Conservation (phyloP, 2,113 vertebrate genomes). For the Salvelinus namaycush region DNA sequence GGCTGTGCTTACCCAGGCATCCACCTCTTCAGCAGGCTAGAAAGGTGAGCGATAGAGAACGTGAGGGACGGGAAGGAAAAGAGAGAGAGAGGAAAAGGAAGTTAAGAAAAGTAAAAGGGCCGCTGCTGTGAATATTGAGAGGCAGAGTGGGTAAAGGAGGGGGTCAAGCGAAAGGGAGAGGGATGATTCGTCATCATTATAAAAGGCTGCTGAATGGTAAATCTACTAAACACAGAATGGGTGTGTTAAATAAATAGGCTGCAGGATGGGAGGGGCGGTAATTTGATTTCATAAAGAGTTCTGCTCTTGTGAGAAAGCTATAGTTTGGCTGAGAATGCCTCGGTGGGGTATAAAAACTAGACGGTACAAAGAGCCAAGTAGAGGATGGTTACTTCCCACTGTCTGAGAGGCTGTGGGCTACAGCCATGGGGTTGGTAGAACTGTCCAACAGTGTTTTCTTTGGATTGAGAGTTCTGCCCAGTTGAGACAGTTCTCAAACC, state of each 20-base stretch:
- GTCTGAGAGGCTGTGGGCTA: background rate
- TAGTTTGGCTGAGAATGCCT: too few species aligned
- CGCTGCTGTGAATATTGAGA: background rate
- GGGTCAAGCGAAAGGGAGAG: slow-evolving; percentile 1
- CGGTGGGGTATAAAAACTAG: too few species aligned
- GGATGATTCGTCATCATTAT: slow-evolving; percentile 64
- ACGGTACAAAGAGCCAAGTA: background rate
- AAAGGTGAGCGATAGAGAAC: slow-evolving; percentile 26
- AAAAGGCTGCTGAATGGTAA: slow-evolving; percentile 57
- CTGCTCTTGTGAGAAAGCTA: background rate
- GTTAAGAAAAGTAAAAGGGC: slow-evolving; percentile 29
- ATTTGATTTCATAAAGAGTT: background rate
- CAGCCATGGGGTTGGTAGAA: too few species aligned
- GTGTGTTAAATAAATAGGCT: slow-evolving; percentile 31
- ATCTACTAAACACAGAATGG: slow-evolving; percentile 54
- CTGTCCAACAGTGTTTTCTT: too few species aligned
- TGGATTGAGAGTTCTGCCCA: too few species aligned
- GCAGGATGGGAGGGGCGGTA: background rate
- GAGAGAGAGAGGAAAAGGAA: slow-evolving; percentile 26
- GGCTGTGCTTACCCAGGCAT: slow-evolving; percentile 51
- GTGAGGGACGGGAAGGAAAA: background rate
- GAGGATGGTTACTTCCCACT: background rate
- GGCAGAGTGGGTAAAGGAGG: background rate
- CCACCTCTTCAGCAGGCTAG: slow-evolving; percentile 58
- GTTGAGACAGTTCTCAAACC: too few species aligned